Evolutionary conservation across 2,888 invertebrate genomes (phyloP), one percentile per base, ranked within the genome.

Genomic region (Fragum fragum): DNA sequence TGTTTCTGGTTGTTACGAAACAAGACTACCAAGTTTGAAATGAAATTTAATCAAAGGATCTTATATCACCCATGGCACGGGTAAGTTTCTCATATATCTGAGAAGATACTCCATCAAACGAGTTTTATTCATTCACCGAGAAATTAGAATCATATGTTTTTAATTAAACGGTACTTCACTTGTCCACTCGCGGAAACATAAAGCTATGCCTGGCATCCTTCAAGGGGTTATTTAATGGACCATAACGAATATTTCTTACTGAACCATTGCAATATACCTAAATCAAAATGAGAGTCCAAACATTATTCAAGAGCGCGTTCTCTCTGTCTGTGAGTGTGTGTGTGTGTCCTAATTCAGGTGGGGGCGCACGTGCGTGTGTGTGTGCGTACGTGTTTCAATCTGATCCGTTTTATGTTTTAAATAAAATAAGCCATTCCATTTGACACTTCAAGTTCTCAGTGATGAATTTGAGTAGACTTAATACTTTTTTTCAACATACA

Each of bases 141-240:
- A 66, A 66, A 66, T 66, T 66, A 66, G 66, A 42, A 39, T 66
- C 66, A 66, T 66, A 66, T 66, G 66, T 42, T 42, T 5, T 39
- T 42, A 66, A 42, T 66, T 42, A 66, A 66, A 66, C 21, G 42
- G 66, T 32, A 66, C 66, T 66, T 66, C 23, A 66, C 66, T 39
- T 66, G 66, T 66, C 66, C 66, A 66, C 66, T 66, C 42, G n/a
- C 21, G 66, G 66, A 66, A 66, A 66, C 66, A 66, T 42, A 66
- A 66, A 66, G 7, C 39, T 23, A 36, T 16, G 66, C 18, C 39
- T 66, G 66, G 42, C 42, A 66, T 39, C 18, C 42, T 21, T 16
- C 23, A 42, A 23, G 66, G 66, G n/a, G 29, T 23, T 66, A 36
- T 21, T 66, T 36, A 66, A 66, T 42, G 66, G 66, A 66, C 66